Percentiles rank a stretch among this genome's conserved stretches.
Conservation (phyloP, 2,113 vertebrate genomes). For the Sardina pilchardus region DNA sequence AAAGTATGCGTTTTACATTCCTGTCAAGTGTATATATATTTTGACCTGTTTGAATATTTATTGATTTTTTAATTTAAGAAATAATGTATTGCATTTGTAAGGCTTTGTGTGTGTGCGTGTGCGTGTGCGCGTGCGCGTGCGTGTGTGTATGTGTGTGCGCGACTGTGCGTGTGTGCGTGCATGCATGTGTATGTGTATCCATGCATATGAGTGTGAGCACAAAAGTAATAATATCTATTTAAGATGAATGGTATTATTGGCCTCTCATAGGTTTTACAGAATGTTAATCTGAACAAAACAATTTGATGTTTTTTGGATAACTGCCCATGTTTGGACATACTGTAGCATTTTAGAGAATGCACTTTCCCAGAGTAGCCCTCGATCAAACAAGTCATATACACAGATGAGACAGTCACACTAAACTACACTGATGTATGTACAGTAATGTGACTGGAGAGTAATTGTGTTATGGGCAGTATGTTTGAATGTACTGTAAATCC, state of each 20-base stretch:
- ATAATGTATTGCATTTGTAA: constrained; percentile 14
- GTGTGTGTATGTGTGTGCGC: constrained; percentile 33
- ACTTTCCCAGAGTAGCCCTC: neutral
- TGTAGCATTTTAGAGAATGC: neutral
- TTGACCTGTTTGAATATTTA: constrained; percentile 34
- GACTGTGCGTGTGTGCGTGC: constrained; percentile 29
- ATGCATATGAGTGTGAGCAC: too few relatives aligned
- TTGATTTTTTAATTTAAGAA: neutral
- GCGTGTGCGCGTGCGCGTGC: constrained; percentile 33
- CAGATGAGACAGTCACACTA: neutral
- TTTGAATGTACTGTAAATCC: neutral
- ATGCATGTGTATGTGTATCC: too few relatives aligned
- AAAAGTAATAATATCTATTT: neutral
- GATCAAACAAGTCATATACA: neutral
- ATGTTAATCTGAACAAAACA: neutral
- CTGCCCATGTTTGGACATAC: neutral
- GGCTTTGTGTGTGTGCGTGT: constrained; percentile 31
- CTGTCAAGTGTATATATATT: constrained; percentile 63
- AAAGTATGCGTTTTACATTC: constrained; percentile 76
- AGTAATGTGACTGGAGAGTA: neutral
- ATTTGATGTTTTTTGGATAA: neutral
- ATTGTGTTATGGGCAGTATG: neutral
- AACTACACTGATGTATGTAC: neutral
- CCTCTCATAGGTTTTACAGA: neutral
- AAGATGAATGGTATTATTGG: neutral